Evolutionary conservation across 2,888 invertebrate species (phyloP).

Genomic region (Epiblema foenella): DNA sequence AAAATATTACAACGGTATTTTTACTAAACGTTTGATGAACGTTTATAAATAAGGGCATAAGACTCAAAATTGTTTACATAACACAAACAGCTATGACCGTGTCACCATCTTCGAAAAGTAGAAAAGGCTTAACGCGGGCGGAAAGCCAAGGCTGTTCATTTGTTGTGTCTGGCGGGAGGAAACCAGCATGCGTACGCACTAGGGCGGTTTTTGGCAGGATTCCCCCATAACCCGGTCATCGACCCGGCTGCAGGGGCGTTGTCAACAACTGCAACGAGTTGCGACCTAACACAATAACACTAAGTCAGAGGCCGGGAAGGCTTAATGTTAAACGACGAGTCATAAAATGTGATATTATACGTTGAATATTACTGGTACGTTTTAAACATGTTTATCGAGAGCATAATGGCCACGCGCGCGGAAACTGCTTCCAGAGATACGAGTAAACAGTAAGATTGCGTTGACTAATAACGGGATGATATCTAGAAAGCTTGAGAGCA

Average conservation of each 20-base stretch:
- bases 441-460: too few relatives aligned
- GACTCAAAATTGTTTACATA: neutral
- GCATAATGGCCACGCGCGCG: neutral
- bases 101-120: neutral
- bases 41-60: neutral
- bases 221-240: conserved; percentile 26
- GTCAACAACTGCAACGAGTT: conserved; percentile 21
- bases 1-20: too few relatives aligned
- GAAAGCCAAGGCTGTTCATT: neutral
- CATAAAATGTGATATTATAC: neutral
- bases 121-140: neutral
- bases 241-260: conserved; percentile 32
- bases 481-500: too few relatives aligned
- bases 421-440: too few relatives aligned
- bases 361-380: neutral
- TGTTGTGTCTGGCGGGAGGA: neutral
- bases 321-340: too few relatives aligned
- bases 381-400: neutral
- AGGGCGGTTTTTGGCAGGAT: conserved; percentile 30
- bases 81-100: neutral
- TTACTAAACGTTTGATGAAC: too few relatives aligned
- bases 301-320: neutral
- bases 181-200: conserved; percentile 24
- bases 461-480: neutral
- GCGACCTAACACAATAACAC: conserved; percentile 10